Percentiles rank a stretch among this genome's conserved stretches.
Conservation (phyloP, 2,113 vertebrate species). For the Apteryx owenii region DNA sequence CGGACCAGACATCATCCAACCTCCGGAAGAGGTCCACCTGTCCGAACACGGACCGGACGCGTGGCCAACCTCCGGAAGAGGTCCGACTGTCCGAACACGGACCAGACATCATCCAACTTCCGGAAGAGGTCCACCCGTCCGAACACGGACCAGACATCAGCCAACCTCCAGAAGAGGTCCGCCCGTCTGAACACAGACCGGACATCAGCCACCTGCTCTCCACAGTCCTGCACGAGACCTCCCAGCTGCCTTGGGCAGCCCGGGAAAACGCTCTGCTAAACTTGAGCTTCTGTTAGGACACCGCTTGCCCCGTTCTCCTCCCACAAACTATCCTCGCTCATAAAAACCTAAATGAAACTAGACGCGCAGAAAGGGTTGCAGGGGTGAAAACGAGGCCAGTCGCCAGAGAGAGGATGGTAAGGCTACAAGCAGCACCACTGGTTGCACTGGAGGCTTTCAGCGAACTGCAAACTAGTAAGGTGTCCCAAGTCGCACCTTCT, state of each 20-base stretch:
- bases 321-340: background rate
- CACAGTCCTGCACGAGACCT: background rate
- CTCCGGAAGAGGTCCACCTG: too few relatives aligned
- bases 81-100: too few relatives aligned
- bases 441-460: background rate
- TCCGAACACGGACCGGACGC: too few relatives aligned
- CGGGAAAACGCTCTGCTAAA: background rate
- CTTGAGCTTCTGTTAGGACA: background rate
- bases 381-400: fast-evolving
- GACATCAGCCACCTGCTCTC: too few relatives aligned
- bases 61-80: too few relatives aligned
- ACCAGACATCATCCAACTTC: too few relatives aligned
- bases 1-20: too few relatives aligned
- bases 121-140: too few relatives aligned
- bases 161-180: too few relatives aligned
- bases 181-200: too few relatives aligned
- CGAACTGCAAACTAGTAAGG: background rate
- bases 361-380: background rate
- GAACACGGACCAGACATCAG: too few relatives aligned
- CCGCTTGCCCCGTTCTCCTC: background rate
- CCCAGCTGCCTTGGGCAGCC: background rate
- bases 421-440: background rate
- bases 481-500: background rate
- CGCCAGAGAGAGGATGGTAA: background rate
- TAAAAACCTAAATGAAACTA: background rate